Conservation (phyloP, 2,113 vertebrate genomes). For the Aspiorhynchus laticeps region DNA sequence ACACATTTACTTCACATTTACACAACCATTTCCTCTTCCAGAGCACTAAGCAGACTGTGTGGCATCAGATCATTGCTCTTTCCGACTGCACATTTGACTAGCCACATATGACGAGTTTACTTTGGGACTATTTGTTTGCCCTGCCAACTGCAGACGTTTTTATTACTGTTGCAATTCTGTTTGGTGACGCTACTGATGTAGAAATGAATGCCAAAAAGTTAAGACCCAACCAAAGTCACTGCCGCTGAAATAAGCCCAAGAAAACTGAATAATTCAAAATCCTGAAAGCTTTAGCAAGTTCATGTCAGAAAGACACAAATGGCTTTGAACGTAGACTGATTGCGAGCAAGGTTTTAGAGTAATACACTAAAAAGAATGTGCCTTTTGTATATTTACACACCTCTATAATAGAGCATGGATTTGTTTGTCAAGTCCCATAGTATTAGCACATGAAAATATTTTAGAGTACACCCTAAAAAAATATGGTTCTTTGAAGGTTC, state of each 20-base stretch:
- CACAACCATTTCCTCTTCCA: neutral
- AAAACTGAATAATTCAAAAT: slow-evolving; percentile 40
- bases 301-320: neutral
- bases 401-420: neutral
- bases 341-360: neutral
- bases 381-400: neutral
- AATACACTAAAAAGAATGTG: neutral
- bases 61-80: neutral
- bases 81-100: neutral
- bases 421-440: neutral
- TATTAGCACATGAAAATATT: neutral
- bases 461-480: neutral
- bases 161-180: neutral
- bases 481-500: too few relatives aligned
- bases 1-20: neutral
- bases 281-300: slow-evolving; percentile 37
- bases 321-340: neutral
- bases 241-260: neutral
- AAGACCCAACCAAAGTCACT: neutral
- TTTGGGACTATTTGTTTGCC: neutral
- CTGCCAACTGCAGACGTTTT: neutral
- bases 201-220: neutral
- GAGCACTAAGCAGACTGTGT: neutral
- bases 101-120: neutral
- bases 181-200: neutral